Conservation (phyloP, 2,888 invertebrate genomes). For the Vesta saturnalis region DNA sequence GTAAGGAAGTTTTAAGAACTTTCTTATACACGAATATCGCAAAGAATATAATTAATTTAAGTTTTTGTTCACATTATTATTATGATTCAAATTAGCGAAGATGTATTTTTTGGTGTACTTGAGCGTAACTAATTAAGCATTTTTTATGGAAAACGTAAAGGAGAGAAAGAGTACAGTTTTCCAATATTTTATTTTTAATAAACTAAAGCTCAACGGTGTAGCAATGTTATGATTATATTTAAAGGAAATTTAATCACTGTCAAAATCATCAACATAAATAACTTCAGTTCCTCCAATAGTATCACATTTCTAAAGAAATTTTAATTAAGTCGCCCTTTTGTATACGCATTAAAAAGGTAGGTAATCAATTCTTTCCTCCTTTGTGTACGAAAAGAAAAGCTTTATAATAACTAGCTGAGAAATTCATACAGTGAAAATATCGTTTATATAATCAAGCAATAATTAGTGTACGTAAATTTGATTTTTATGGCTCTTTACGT, state of each 20-base stretch:
- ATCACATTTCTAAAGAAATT: neutral
- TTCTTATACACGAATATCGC: conserved; percentile 19
- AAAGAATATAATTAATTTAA: conserved; percentile 29
- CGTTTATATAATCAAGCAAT: neutral
- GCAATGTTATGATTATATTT: no score
- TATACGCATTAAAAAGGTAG: neutral
- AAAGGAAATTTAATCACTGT: no score
- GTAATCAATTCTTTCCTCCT: neutral
- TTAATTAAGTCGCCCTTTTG: neutral
- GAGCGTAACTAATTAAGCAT: neutral
- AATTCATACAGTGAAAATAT: no score
- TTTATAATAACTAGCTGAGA: neutral
- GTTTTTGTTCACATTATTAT: conserved; percentile 26
- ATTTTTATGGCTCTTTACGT: no score
- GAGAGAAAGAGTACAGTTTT: neutral
- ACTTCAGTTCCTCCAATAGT: no score
- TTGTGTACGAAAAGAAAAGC: neutral
- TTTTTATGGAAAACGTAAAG: neutral
- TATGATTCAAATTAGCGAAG: conserved; percentile 25
- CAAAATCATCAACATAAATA: neutral
- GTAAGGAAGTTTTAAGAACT: conserved; percentile 32
- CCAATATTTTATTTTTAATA: neutral
- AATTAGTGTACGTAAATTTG: neutral
- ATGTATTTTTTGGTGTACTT: neutral
- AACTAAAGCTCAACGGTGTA: no score